Conservation (phyloP, 2,113 vertebrate species). For the Tenebrosternarchus preto region DNA sequence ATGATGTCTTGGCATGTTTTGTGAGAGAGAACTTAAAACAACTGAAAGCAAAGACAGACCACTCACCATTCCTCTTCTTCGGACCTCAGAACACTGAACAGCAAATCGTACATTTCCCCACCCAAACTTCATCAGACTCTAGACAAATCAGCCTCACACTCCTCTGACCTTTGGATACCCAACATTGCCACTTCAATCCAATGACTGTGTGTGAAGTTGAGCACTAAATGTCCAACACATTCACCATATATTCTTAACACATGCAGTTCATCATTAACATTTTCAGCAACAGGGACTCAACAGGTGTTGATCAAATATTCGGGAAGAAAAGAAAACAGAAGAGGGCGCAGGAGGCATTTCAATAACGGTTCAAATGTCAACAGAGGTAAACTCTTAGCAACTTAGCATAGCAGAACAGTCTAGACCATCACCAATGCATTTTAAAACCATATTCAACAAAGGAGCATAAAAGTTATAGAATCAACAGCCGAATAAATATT, state of each 20-base stretch:
- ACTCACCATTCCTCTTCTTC: too few relatives aligned
- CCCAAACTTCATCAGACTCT: slow-evolving; percentile 23
- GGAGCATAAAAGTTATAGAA: slow-evolving; percentile 11
- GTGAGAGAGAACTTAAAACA: slow-evolving; percentile 48
- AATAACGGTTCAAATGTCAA: slow-evolving; percentile 14
- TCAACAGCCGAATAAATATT: slow-evolving; percentile 40
- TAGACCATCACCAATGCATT: not conserved
- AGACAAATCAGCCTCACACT: not conserved
- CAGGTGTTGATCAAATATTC: too few relatives aligned
- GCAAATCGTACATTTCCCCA: slow-evolving; percentile 10
- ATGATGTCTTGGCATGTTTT: slow-evolving; percentile 49
- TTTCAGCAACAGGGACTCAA: too few relatives aligned
- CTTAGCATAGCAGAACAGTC: not conserved
- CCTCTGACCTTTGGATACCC: not conserved
- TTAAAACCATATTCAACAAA: slow-evolving; percentile 13
- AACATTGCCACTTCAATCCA: not conserved
- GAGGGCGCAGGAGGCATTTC: not conserved
- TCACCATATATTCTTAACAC: slow-evolving; percentile 38
- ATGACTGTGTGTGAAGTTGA: not conserved
- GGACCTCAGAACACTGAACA: slow-evolving; percentile 36
- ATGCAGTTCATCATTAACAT: slow-evolving; percentile 34
- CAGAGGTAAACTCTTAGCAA: not conserved
- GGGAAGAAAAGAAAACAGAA: too few relatives aligned
- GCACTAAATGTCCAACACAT: not conserved
- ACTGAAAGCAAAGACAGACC: slow-evolving; percentile 43